phyloP scores from a whole-genome alignment of 2,888 invertebrate genomes.

The Ornithoptera priamus region DNA sequence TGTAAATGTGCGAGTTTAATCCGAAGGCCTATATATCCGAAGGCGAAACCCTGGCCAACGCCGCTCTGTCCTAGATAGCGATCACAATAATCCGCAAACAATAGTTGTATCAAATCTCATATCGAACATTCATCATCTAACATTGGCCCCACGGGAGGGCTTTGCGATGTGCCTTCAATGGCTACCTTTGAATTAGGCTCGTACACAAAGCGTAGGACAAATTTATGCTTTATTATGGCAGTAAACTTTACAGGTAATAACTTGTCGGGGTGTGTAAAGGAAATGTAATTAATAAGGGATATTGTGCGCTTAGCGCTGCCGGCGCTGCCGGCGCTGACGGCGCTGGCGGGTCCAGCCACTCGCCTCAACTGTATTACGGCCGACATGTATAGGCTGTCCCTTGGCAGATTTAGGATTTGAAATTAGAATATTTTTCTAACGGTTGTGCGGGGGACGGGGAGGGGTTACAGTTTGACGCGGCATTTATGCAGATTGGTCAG shows the following conservation, averaged over 20 bases:
- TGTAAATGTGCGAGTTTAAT: no score
- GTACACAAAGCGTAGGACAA: conserved; percentile 17
- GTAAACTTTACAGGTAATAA: conserved; percentile 16
- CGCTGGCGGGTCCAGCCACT: background rate
- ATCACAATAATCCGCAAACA: no score
- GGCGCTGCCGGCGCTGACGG: background rate
- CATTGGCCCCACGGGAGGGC: conserved; percentile 18
- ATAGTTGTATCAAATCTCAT: conserved; percentile 8
- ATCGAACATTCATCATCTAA: conserved; percentile 11
- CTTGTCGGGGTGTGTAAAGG: conserved; percentile 18
- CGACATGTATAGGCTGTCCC: no score
- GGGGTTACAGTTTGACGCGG: no score
- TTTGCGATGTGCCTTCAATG: conserved; percentile 6
- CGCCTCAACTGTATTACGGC: background rate
- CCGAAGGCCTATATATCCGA: no score
- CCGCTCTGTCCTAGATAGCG: background rate
- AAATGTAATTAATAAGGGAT: conserved; percentile 23
- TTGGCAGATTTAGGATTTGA: no score
- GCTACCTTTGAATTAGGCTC: conserved; percentile 7
- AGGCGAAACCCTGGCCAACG: background rate
- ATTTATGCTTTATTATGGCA: conserved; percentile 24
- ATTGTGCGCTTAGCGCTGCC: conserved; percentile 1
- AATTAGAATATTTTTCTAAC: no score
- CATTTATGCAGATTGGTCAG: no score
- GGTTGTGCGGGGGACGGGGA: no score